Conservation (phyloP, 2,797 vertebrate genomes). For the Hybognathus amarus region DNA sequence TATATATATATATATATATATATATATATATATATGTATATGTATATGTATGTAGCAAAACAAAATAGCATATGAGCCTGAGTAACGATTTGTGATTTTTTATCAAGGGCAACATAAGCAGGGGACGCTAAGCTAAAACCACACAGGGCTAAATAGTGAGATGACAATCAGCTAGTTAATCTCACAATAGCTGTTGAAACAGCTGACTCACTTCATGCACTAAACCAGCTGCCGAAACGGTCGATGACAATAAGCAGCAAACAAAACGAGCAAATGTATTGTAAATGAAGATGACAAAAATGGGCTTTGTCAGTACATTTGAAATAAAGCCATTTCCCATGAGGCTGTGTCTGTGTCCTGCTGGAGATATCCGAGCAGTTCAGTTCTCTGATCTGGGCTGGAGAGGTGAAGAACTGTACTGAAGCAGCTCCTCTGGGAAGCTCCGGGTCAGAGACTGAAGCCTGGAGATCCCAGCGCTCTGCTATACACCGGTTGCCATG, state of each 20-base stretch:
- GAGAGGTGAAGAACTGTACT: background rate
- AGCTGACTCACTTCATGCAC: constrained; percentile 47
- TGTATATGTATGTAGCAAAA: no score
- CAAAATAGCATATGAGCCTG: background rate
- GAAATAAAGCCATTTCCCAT: background rate
- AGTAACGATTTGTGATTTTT: background rate
- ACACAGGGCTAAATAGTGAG: background rate
- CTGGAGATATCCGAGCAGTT: background rate
- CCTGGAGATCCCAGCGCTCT: background rate
- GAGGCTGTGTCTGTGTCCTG: background rate
- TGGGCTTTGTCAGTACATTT: constrained; percentile 10
- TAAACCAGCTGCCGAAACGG: constrained; percentile 15
- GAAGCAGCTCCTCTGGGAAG: background rate
- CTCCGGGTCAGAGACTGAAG: background rate
- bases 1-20: no score
- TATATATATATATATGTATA: no score
- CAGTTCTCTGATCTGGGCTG: background rate
- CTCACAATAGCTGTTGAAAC: constrained; percentile 47
- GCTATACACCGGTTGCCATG: constrained; percentile 53
- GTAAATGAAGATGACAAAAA: constrained; percentile 31
- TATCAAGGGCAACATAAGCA: constrained; percentile 9
- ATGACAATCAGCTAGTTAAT: constrained; percentile 38
- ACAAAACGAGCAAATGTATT: constrained; percentile 34
- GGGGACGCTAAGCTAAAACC: constrained; percentile 10
- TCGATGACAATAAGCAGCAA: constrained; percentile 29